Evolutionary conservation across 2,113 vertebrate species (phyloP), one percentile per base, ranked within the genome.

Genomic region (Melanocharis versteri): DNA sequence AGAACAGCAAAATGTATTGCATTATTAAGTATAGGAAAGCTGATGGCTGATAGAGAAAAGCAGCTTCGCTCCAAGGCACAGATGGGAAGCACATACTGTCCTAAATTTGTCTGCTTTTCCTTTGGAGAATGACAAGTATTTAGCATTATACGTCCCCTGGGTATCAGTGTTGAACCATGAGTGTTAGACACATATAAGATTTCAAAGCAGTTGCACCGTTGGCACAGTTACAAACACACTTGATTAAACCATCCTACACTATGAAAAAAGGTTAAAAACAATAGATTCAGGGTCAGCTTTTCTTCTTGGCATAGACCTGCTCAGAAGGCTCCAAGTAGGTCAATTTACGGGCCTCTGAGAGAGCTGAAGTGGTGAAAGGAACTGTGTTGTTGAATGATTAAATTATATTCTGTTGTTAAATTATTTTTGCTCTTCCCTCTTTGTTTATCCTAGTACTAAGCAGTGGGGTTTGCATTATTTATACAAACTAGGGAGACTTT

Each of bases 61-160:
- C 40, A 71, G 79, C 44, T 70, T 77, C 26, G 33, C 39, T 92
- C 44, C 31, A 48, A 89, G 86, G 61, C 88, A 83, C 88, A 77
- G 87, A 96, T 73, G 88, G 71, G 90, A 96, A 96, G 90, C 68
- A 84, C 83, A 93, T 26, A 87, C 28, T 90, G 65, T 90, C 77
- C 88, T 79, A 80, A 81, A 50, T 93, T 92, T 68, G 27, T 89
- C 85, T 92, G 42, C 33, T 90, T 75, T 93, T 89, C 61, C 90
- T 91, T 83, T 50, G 61, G 69, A 90, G 65, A 96, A 89, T 82
- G 69, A 79, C 56, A 81, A 44, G 65, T 79, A 84, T 94, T 93
- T 78, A 87, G 64, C 80, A 39, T 71, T 88, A 54, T 92, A 47
- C 0, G 0, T 78, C 93, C 69, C 72, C n/a, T 53, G 65, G 24